phyloP scores from a whole-genome alignment of 2,888 invertebrate genomes.

The Rotaria sp. region DNA sequence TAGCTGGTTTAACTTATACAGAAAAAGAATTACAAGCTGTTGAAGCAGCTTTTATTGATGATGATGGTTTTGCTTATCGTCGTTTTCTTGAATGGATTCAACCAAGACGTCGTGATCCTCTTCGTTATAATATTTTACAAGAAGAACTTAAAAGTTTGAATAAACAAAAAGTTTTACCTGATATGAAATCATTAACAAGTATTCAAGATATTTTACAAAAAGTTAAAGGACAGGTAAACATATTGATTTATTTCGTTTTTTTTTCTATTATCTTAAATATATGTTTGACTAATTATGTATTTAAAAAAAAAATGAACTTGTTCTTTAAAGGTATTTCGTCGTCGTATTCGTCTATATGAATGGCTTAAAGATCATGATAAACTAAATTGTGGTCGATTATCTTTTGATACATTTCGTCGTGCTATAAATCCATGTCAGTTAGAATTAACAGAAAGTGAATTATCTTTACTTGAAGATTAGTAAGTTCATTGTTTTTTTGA shows the following conservation, averaged over 20 bases:
- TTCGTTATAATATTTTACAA: constrained; percentile 32
- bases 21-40: constrained; percentile 30
- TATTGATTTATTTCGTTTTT: neutral
- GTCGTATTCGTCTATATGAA: constrained; percentile 51
- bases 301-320: constrained; percentile 3
- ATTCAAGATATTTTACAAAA: constrained; percentile 51
- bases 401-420: constrained; percentile 52
- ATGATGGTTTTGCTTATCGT: constrained; percentile 52
- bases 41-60: constrained; percentile 43
- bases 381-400: constrained; percentile 50
- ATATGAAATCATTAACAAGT: constrained; percentile 46
- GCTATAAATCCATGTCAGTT: constrained; percentile 52
- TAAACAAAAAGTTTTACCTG: constrained; percentile 46
- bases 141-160: constrained; percentile 45
- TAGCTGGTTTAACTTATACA: constrained; percentile 7
- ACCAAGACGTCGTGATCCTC: constrained; percentile 43
- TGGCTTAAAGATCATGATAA: constrained; percentile 56
- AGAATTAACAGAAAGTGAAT: constrained; percentile 51
- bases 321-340: constrained; percentile 48
- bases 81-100: constrained; percentile 51
- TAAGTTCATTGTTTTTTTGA: constrained; percentile 6
- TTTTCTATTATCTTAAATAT: neutral
- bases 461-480: constrained; percentile 51
- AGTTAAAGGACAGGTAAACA: constrained; percentile 52
- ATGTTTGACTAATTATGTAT: neutral